A percentile compares a stretch with the other conserved stretches of the same genome.
Conservation (phyloP, 2,888 invertebrate genomes). For the Hirtodrosophila duncani region DNA sequence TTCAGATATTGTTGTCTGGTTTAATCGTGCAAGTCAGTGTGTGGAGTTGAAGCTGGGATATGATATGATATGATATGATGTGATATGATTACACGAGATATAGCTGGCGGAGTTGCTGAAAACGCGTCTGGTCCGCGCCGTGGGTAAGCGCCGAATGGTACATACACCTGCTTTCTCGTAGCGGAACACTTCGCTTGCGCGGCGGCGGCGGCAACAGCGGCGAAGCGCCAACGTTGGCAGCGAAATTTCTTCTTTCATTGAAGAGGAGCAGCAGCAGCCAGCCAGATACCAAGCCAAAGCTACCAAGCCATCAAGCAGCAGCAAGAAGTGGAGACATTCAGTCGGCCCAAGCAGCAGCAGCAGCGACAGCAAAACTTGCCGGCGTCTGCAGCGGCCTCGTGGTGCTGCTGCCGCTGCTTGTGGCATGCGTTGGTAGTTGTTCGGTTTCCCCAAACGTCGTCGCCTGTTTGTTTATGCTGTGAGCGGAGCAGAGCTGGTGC, state of each 20-base stretch:
- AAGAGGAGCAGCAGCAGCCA: conserved; percentile 42
- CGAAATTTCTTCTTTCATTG: conserved; percentile 74
- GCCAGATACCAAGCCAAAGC: too few species aligned
- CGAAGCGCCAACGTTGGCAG: conserved; percentile 26
- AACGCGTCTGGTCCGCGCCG: conserved; percentile 78
- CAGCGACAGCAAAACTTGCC: conserved; percentile 14
- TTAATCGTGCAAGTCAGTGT: too few species aligned
- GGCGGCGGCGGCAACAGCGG: conserved; percentile 49
- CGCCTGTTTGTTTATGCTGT: conserved; percentile 57
- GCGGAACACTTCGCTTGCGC: conserved; percentile 79
- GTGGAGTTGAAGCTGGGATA: too few species aligned
- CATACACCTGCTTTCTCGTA: conserved; percentile 79
- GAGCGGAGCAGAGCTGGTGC: too few species aligned
- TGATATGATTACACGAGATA: conserved; percentile 30
- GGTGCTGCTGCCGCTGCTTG: conserved; percentile 10
- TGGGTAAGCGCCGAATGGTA: conserved; percentile 79
- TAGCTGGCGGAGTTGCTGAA: conserved; percentile 35
- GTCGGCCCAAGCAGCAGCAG: conserved; percentile 23
- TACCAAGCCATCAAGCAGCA: too few species aligned
- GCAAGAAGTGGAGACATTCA: conserved; percentile 32
- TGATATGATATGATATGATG: too few species aligned
- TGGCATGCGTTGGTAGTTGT: conserved; percentile 36
- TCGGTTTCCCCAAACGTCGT: conserved; percentile 54
- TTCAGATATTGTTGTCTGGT: too few species aligned
- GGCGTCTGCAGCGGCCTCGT: conserved; percentile 12